Base-by-base conservation (phyloP, 2,797 vertebrate species). In the Potorous gilbertii region DNA sequence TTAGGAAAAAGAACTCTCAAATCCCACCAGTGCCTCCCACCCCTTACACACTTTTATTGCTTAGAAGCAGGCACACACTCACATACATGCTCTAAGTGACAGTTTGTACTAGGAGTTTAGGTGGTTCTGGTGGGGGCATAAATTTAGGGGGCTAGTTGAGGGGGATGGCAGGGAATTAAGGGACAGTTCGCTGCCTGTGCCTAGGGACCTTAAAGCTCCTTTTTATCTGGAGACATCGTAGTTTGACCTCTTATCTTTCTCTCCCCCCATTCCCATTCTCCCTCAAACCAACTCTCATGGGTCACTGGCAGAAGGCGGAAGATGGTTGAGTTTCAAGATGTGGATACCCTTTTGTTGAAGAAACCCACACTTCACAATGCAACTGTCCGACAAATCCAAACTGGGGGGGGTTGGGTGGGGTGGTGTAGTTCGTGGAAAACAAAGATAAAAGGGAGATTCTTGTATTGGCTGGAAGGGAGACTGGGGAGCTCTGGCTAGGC, bases 1-100 rank as follows among this genome's bases (percentile, higher is more conserved):
- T 96, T 89, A 95, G n/a, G 24, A 95, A 97, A 92, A 90, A 91
- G 97, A 96, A 97, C 92, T 93, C 95, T 81, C 97, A 96, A 96
- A 92, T 57, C 94, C 96, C 92, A 87, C 46, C 92, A 94, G 55
- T 18, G 95, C 74, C 54, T 16, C 94, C 27, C 81, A 87, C 95
- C 27, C 94, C 93, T 93, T 94, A 92, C 57, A 92, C 91, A 93
- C 87, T 96, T 95, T 96, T 95, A 94, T 50, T 34, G 0, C 11
- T 96, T 94, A 90, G 27, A 50, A 55, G 91, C 95, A n/a, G 54
- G 31, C 90, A 90, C 52, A 54, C 89, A 90, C 89, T 27, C 89
- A 90, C 90, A 90, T n/a, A 90, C 52, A 54, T n/a, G 40, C 52
- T 52, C 89, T 28, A 54, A 90, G 54, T 90, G 90, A 52, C 13